phyloP scores from a whole-genome alignment of 2,888 invertebrate species.

The Drosophila mimetica region DNA sequence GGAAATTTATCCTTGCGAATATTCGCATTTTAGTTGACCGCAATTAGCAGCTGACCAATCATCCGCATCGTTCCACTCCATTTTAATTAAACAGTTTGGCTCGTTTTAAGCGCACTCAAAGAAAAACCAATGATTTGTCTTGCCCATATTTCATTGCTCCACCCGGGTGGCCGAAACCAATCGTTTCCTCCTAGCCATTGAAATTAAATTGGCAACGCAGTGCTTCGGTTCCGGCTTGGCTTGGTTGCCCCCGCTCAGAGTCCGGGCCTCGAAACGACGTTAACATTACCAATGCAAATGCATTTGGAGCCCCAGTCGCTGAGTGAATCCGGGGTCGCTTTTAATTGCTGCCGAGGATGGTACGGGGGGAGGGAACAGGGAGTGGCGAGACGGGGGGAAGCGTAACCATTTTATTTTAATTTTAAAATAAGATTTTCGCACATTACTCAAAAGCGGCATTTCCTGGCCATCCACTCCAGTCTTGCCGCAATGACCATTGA shows the following conservation, averaged over 20 bases:
- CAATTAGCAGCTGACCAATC: slow-evolving; percentile 64
- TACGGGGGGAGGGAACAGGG: too few relatives aligned
- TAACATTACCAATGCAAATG: slow-evolving; percentile 72
- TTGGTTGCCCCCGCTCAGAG: too few relatives aligned
- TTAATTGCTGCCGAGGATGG: slow-evolving; percentile 56
- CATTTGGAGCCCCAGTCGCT: slow-evolving; percentile 47
- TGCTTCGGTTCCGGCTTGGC: slow-evolving; percentile 11
- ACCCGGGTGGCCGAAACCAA: slow-evolving; percentile 7
- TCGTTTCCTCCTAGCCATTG: slow-evolving; percentile 32
- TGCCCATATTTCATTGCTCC: slow-evolving; percentile 65
- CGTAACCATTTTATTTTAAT: slow-evolving; percentile 46
- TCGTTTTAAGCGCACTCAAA: slow-evolving; percentile 61
- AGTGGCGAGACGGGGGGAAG: too few relatives aligned
- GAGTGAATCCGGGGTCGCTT: slow-evolving; percentile 35
- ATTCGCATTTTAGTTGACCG: slow-evolving; percentile 39
- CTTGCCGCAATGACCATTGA: slow-evolving; percentile 19
- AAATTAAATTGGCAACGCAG: slow-evolving; percentile 60
- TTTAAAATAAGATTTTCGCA: slow-evolving; percentile 61
- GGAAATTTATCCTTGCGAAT: slow-evolving; percentile 15
- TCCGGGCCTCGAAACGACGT: slow-evolving; percentile 34
- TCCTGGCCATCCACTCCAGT: slow-evolving; percentile 19
- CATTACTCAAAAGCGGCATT: slow-evolving; percentile 48
- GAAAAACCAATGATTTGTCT: slow-evolving; percentile 77
- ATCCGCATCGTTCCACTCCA: slow-evolving; percentile 67
- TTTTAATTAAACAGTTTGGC: slow-evolving; percentile 70